phyloP scores from a whole-genome alignment of 30 jellyfish, hydroid and myxozoan species.

The Aurelia sp. region DNA sequence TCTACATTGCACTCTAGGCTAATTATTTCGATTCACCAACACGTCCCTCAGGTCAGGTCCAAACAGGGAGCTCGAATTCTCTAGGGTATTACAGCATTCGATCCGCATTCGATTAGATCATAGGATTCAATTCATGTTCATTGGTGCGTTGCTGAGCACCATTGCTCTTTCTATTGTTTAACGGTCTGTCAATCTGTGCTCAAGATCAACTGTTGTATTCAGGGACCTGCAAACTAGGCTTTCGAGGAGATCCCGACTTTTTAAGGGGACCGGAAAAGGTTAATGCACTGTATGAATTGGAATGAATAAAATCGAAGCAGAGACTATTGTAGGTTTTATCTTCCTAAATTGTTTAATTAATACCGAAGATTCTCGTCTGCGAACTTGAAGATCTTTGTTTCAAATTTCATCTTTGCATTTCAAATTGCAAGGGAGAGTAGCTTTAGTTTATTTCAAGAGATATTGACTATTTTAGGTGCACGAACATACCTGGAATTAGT shows the following conservation, averaged over 20 bases:
- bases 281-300: no score
- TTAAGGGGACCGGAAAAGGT: not conserved
- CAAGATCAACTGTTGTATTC: slow-evolving; percentile 38
- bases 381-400: no score
- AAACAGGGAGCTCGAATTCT: slow-evolving; percentile 43
- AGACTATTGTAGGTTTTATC: no score
- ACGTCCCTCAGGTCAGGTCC: slow-evolving; percentile 69
- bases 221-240: slow-evolving; percentile 24
- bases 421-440: no score
- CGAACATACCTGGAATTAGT: no score
- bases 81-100: slow-evolving; percentile 58
- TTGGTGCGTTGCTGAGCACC: slow-evolving; percentile 55
- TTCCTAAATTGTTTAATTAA: no score
- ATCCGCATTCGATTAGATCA: slow-evolving; percentile 75
- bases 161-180: slow-evolving; percentile 25
- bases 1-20: slow-evolving; percentile 6
- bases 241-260: no score
- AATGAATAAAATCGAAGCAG: no score
- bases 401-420: no score
- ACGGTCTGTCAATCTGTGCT: slow-evolving; percentile 22
- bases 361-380: no score
- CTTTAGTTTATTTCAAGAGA: no score
- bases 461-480: no score
- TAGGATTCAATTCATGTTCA: slow-evolving; percentile 47
- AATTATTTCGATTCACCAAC: slow-evolving; percentile 37